Evolutionary conservation across 2,113 vertebrate species (phyloP), one percentile per base, ranked within the genome.

Genomic region (Hippocampus comes): DNA sequence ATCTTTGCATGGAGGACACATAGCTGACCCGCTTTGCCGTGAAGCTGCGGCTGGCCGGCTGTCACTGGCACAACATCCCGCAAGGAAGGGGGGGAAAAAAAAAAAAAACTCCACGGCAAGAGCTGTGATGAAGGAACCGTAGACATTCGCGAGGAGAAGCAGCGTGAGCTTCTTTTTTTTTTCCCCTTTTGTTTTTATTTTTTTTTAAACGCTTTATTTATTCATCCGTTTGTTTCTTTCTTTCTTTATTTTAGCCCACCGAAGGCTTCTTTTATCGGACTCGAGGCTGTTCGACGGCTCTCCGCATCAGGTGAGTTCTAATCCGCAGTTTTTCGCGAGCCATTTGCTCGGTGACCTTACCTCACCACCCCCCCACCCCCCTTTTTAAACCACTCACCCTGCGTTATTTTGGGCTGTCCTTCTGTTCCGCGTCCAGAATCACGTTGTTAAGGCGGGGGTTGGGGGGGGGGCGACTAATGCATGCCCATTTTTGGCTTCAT

Each of bases 221-320:
- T 46, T 46, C 1, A 38, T 46, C 12, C 2, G 12, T 46, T 42
- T 42, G 30, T 38, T 38, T 38, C 5, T 42, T 42, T 38, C 0
- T 5, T 64, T 64, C 6, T 21, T 63, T 11, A 21, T 34, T 21
- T 14, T 9, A 63, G 20, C 18, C 15, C 21, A 4, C 48, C 6
- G 30, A 14, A 66, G 43, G 63, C 56, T 64, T 30, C 59, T 48
- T 41, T 23, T 12, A 34, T 17, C 0, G 14, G 27, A n/a, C 14
- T n/a, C 9, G 10, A 25, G n/a, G 18, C 34, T 64, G 9, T 68
- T 78, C 25, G 64, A 55, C 76, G 67, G 67, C 42, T 61, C 27
- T 64, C 76, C 43, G 78, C 82, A 84, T 75, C 87, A 86, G 87
- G 86, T 88, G 81, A 88, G 84, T 77, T 70, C 1, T 23, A 70